Base-by-base conservation (phyloP, 2,888 invertebrate genomes). In the Orchestes rusci region DNA sequence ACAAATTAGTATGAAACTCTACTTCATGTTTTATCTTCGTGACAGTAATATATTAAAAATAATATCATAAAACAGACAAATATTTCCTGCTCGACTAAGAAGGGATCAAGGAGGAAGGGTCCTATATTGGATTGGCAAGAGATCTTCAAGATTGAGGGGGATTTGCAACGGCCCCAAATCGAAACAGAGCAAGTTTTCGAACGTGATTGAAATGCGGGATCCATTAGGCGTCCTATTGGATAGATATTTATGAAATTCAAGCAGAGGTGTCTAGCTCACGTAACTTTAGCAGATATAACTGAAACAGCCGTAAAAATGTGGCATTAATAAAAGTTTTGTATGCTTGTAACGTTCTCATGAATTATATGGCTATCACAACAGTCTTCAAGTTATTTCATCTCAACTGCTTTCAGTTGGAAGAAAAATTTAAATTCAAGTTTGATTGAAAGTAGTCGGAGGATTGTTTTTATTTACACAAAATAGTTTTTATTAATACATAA, bases 61-160 rank as follows among this genome's bases (percentile, higher is more conserved):
- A n/a, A n/a, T n/a, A n/a, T n/a, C n/a, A n/a, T n/a, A n/a, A n/a
- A n/a, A n/a, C n/a, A n/a, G n/a, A n/a, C n/a, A n/a, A n/a, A n/a
- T n/a, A n/a, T n/a, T 39, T 32, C 10, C 39, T 32, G 39, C 39
- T 39, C 39, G 39, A 7, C 39, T 39, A 39, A n/a, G n/a, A 56
- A 53, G 62, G 66, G 66, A 67, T 67, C 66, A 67, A 63, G 58
- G 33, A 19, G 13, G 38, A 44, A 18, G 32, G 39, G 45, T 63
- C 62, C 64, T 63, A 65, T 66, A 65, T 66, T 67, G 66, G 67
- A 65, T 66, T 67, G 63, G 62, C 43, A 61, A 62, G 63, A 65
- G 66, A 67, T 67, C 65, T 64, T 60, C 56, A 65, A 67, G 68
- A 68, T 68, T 67, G 67, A 65, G 64, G 64, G 65, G 68, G 67